phyloP scores from a whole-genome alignment of 2,888 invertebrate species.

The Leucophora obtusa region DNA sequence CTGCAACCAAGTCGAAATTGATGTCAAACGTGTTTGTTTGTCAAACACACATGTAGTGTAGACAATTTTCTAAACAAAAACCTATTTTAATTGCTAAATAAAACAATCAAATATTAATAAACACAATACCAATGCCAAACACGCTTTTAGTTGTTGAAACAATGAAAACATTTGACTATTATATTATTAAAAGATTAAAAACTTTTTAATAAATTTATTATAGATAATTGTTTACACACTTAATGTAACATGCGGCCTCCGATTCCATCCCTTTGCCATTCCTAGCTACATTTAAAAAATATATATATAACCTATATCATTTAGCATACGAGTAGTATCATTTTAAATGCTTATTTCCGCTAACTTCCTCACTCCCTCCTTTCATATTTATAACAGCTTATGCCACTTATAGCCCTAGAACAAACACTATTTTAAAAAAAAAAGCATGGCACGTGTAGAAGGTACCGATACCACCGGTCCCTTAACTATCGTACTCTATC shows the following conservation, averaged over 20 bases:
- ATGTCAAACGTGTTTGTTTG: too few relatives aligned
- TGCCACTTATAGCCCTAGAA: background rate
- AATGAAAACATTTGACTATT: background rate
- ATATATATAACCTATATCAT: background rate
- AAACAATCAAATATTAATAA: background rate
- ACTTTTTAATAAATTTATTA: background rate
- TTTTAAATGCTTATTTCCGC: background rate
- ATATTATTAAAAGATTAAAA: background rate
- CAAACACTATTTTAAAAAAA: background rate
- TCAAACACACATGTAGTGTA: too few relatives aligned
- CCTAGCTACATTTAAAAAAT: background rate
- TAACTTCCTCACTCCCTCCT: background rate
- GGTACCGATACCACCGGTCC: constrained; percentile 10
- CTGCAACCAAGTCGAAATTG: too few relatives aligned
- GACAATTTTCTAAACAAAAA: too few relatives aligned
- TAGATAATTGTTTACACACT: background rate
- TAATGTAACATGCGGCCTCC: background rate
- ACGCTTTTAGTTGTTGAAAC: background rate
- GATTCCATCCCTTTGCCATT: background rate
- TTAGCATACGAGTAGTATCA: background rate
- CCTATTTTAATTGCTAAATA: background rate
- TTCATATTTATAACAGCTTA: background rate
- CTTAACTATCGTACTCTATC: constrained; percentile 16
- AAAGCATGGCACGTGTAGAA: constrained; percentile 28
- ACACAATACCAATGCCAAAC: background rate